Evolutionary conservation across 2,113 vertebrate species (phyloP), one percentile per base, ranked within the genome.

Genomic region (Lucifuga dentata): DNA sequence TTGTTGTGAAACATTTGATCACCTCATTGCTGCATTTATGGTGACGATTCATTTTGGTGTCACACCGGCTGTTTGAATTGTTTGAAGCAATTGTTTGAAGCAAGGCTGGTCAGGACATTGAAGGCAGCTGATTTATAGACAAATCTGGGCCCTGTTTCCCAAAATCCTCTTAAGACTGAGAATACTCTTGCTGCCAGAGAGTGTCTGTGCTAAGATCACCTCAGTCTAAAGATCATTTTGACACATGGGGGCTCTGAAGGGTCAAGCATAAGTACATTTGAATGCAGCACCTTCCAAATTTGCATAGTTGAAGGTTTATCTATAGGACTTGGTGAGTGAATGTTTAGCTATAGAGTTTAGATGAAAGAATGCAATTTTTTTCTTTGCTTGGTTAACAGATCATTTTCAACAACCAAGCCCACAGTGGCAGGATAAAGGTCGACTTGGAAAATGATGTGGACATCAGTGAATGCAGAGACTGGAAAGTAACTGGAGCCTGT

Each of bases 361-460:
- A 5, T 39, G 44, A 15, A 32, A 23, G 4, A 12, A 20, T 17
- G 21, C 16, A 6, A n/a, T 10, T 2, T 24, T 63, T 23, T 39
- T 12, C 26, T 24, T 15, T 61, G n/a, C 78, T 23, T 69, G 63
- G 8, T 58, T 32, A 24, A 76, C 85, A 99, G 98, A 95, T 98
- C 73, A 90, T 89, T 10, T 97, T 97, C 56, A 88, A 96, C 91
- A 98, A 99, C 86, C 92, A 92, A 80, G 96, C 90, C 53, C 97
- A 98, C 79, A 99, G 97, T 55, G 98, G 98, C 84, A 93, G 94
- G 87, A 96, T 99, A 70, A 95, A 93, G 87, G 91, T 99, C 45
- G 91, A 92, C 50, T 90, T 99, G 74, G 95, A 98, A 76, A 95
- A 92, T 0, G 93, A 97, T 17, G 95, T 97, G 71, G 90, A 94